Evolutionary conservation across 2,797 vertebrate genomes (phyloP), one percentile per base, ranked within the genome.

Genomic region (Hemibagrus guttatus): DNA sequence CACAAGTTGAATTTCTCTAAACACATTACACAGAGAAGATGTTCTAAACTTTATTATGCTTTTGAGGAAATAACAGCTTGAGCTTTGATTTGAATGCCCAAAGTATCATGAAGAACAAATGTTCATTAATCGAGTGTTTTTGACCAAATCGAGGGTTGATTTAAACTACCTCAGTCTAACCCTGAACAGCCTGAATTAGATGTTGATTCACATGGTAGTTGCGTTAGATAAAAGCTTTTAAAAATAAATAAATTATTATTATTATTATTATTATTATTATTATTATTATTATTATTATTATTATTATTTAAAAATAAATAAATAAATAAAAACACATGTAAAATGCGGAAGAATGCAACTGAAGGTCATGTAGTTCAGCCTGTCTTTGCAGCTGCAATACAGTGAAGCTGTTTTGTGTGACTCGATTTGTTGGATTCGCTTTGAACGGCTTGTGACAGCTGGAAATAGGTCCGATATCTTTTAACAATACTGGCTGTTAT

Each of bases 381-480:
- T 52, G 78, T 49, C 19, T 81, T 59, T 59, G 28, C 76, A 59
- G 76, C 31, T 58, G 49, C 54, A 39, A 23, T 35, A 79, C 8
- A 39, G 66, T 23, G 58, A 49, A 3, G 21, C 66, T 80, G 54
- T 49, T 84, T 89, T 71, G 64, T 86, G n/a, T 6, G 19, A 3
- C 13, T 61, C 17, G 56, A 42, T 84, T 75, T 64, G 86, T 59
- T 49, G 26, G 16, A n/a, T 23, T 81, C 14, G 39, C 46, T 87
- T 87, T 87, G 54, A 59, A 79, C 28, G 23, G 16, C 52, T 56
- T 56, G 49, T 56, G 84, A 80, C 85, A 86, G 82, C 82, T 87
- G 85, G 72, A 81, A 81, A 52, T 31, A 64, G 21, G 76, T 84
- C 76, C 63, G n/a, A 86, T 83, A 63, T 86, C 84, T 58, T 78